Evolutionary conservation across 2,797 vertebrate species (phyloP), one percentile per base, ranked within the genome.

Genomic region (Hephaestus fuliginosus): DNA sequence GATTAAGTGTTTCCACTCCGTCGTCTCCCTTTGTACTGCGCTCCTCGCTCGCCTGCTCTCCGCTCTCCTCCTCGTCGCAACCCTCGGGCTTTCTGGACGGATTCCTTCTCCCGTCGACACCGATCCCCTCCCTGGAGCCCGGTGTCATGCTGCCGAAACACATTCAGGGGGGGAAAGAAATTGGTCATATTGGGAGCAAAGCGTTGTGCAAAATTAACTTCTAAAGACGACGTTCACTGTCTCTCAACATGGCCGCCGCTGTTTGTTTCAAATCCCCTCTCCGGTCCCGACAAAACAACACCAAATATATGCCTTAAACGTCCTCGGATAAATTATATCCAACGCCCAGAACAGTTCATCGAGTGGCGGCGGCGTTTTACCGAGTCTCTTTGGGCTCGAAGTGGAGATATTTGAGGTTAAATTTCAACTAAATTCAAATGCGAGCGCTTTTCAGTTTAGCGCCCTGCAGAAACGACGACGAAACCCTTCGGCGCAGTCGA

Each of bases 231-330:
- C 95, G 94, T 93, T 94, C 89, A 89, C 91, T 93, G 95, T 95
- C 96, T 96, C 97, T 97, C 98, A 99, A 99, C 98, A 99, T 99
- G 98, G 98, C 98, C 97, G 98, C 98, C 98, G 97, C 97, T 98
- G 98, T 98, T 99, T 98, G 97, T 98, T 96, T 97, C 98, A 97
- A 97, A 97, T 97, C 97, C 97, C 96, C 95, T 94, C 96, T 96
- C 95, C 95, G 78, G 97, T 98, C 97, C 97, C 96, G 96, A 96
- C 95, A 94, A 95, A 96, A 95, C 95, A 96, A 95, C 95, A 95
- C 92, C 93, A 90, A 95, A 93, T 90, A 91, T 82, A 88, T 78
- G 53, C 82, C 87, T 91, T 86, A 78, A 81, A 65, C 77, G 67
- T 68, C 17, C 44, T 30, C 0, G 56, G 18, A 86, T 70, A 7